A percentile compares a stretch with the other conserved stretches of the same genome.
Conservation (phyloP, 2,113 vertebrate species). For the Melanerpes formicivorus region DNA sequence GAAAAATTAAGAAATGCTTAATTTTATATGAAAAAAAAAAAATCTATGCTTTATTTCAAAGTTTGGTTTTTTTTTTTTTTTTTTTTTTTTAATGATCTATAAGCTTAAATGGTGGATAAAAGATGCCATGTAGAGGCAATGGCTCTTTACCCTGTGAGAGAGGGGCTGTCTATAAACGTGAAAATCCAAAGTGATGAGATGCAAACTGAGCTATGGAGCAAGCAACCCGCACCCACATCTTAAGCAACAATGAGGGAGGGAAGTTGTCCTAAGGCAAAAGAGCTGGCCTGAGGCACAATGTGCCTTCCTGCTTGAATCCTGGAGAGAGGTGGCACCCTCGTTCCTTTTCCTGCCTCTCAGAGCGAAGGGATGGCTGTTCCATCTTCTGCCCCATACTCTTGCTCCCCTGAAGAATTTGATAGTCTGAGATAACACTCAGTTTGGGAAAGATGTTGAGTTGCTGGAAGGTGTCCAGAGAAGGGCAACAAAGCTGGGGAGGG, state of each 20-base stretch:
- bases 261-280: not conserved
- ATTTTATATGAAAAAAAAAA: not conserved
- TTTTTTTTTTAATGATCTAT: not conserved
- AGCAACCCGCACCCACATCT: accelerated
- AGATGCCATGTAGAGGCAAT: not conserved
- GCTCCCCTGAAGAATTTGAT: not conserved
- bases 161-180: not conserved
- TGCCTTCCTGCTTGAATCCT: not conserved
- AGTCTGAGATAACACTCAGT: not conserved
- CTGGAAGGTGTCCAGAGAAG: too few species aligned
- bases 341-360: not conserved
- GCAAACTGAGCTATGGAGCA: not conserved
- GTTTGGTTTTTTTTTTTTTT: too few species aligned
- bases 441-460: too few species aligned
- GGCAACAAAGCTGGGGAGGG: too few species aligned
- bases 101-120: not conserved
- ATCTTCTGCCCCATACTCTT: accelerated
- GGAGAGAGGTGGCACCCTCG: not conserved
- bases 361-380: not conserved
- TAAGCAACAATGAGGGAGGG: not conserved
- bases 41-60: not conserved
- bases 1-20: too few species aligned
- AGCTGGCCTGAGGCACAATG: not conserved
- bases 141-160: not conserved
- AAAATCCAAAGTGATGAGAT: not conserved